phyloP scores from a whole-genome alignment of 2,888 invertebrate genomes.

The Steinernema carpocapsae region DNA sequence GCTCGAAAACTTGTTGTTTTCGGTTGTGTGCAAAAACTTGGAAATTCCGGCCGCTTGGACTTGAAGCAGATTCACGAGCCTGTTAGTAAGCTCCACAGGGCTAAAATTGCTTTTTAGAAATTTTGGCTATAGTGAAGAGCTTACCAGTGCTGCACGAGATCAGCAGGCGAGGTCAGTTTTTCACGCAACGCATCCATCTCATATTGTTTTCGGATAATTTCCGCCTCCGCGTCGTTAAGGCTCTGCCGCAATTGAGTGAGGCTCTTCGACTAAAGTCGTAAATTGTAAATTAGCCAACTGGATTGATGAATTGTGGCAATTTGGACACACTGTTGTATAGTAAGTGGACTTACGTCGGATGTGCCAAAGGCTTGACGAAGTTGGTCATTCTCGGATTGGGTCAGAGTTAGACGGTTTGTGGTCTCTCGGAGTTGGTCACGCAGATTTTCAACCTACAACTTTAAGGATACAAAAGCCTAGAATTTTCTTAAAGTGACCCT shows the following conservation, averaged over 20 bases:
- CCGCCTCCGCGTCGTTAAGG: slow-evolving; percentile 60
- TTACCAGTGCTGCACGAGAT: slow-evolving; percentile 5
- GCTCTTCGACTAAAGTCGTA: slow-evolving; percentile 43
- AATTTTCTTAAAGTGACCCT: neutral
- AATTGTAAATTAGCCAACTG: slow-evolving; percentile 13
- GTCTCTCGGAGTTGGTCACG: slow-evolving; percentile 62
- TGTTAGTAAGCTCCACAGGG: slow-evolving; percentile 46
- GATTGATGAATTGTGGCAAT: neutral
- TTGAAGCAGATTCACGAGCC: slow-evolving; percentile 57
- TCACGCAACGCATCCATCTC: slow-evolving; percentile 57
- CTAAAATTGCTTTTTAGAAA: slow-evolving; percentile 44
- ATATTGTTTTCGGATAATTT: slow-evolving; percentile 56
- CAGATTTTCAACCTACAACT: slow-evolving; percentile 59
- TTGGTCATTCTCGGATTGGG: slow-evolving; percentile 55
- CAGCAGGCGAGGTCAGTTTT: slow-evolving; percentile 44
- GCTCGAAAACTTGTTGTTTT: slow-evolving; percentile 36
- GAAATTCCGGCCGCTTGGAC: slow-evolving; percentile 57
- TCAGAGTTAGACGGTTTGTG: slow-evolving; percentile 49
- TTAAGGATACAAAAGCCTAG: neutral
- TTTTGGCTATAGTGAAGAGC: neutral
- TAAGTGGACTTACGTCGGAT: slow-evolving; percentile 39
- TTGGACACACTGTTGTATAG: neutral
- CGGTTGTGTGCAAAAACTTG: slow-evolving; percentile 46
- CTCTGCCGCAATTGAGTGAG: slow-evolving; percentile 54
- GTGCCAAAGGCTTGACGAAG: slow-evolving; percentile 44